Evolutionary conservation across 2,113 vertebrate genomes (phyloP), one percentile per base, ranked within the genome.

Genomic region (Herpailurus yagouaroundi): DNA sequence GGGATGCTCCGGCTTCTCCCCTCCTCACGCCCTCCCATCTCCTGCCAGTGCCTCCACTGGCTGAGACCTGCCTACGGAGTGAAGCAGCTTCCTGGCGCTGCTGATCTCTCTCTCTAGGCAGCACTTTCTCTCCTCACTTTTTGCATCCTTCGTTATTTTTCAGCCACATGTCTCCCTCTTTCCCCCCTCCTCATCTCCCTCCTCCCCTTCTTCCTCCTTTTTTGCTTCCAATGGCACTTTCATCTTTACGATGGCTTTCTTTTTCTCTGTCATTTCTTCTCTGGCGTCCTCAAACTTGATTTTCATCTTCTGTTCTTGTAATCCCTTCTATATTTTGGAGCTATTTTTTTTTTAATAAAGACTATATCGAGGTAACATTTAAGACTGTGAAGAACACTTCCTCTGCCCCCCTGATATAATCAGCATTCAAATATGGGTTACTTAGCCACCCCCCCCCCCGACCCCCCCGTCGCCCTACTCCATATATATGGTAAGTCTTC

Each of bases 281-380:
- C 36, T 19, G 11, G 89, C 36, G 60, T 89, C 69, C 33, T 86
- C 45, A 95, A 41, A 50, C 85, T 96, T 97, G 57, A 29, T 64
- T 94, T 66, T 69, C 57, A 80, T 80, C 77, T 55, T 55, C 66
- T 83, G 95, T 18, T 87, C 31, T 91, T 64, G 5, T 71, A 41
- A 89, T 76, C 4, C n/a, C 25, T 88, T 84, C 8, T 71, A 33
- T 55, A 84, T n/a, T 84, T 92, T 80, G 90, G 0, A 84, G 88
- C 68, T 86, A 36, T 81, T 83, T 83, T 92, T n/a, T 87, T 63
- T 57, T 36, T 92, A 98, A 71, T 27, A 83, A 83, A 94, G 15
- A 52, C 63, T 94, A 48, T 21, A 82, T 52, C 84, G 50, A 77
- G 55, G 36, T 38, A 60, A 85, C 50, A 55, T 31, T 71, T 90